Evolutionary conservation across 1,140 invertebrate species (phyloP), one percentile per base, ranked within the genome.

Genomic region (Lepidostoma basale): DNA sequence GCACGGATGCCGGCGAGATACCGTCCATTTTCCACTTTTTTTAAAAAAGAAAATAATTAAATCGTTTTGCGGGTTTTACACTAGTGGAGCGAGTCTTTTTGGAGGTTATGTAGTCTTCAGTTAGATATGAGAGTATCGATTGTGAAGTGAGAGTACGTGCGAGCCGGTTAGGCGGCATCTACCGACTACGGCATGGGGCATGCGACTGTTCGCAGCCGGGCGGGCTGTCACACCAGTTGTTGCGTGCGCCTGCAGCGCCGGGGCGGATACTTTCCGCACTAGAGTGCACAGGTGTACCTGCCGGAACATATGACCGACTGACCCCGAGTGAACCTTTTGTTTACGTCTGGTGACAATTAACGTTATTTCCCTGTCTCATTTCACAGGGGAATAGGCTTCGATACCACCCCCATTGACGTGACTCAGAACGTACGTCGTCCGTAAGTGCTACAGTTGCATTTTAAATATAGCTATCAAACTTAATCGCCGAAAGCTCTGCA

Each of bases 191-290:
- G 59, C 42, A 12, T 12, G 30, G 14, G 40, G 23, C 10, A n/a
- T 3, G 44, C 28, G 60, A 44, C 39, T 28, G 58, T 36, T 39
- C 58, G 36, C 10, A 56, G 28, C 14, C 30, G n/a, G 36, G 25
- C 14, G 56, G 28, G 12, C 33, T 67, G 65, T 30, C 39, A 20
- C 30, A 25, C 63, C 63, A 62, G 47, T 63, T 71, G 69, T 71
- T 71, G 69, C 69, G 69, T 52, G 62, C 62, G 62, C 25, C 30
- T 36, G 62, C 62, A 47, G 44, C 44, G 62, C 44, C 26, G 39
- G 14, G 12, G 44, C 45, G 26, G 18, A 39, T 25, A 26, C 40
- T 30, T 26, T 52, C 47, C 1, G 25, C 23, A 14, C 12, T 49
- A 49, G 8, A 23, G n/a, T 52, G 56, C 33, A 66, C 63, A 66